phyloP scores from a whole-genome alignment of 1,140 invertebrate genomes.

The Steinernema khuongi region DNA sequence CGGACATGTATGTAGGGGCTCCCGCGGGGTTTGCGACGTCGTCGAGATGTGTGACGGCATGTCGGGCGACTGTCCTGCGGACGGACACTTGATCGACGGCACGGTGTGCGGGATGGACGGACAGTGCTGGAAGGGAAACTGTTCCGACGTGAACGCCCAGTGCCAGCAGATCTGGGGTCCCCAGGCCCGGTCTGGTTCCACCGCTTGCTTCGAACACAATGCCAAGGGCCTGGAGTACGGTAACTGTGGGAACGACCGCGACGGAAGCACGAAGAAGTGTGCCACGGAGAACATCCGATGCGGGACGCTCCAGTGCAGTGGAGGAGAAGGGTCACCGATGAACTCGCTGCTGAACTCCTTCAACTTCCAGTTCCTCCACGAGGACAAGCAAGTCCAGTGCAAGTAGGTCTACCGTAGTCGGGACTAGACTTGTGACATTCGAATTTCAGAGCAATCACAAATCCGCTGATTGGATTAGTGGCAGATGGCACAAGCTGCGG shows the following conservation, averaged over 20 bases:
- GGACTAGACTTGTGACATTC: background rate
- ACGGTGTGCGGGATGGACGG: conserved; percentile 54
- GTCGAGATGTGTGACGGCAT: conserved; percentile 55
- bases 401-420: conserved; percentile 40
- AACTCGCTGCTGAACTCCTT: conserved; percentile 46
- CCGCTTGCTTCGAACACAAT: conserved; percentile 50
- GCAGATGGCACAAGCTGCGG: conserved; percentile 51
- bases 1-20: conserved; percentile 47
- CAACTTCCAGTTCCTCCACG: conserved; percentile 52
- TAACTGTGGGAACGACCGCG: conserved; percentile 46
- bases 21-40: conserved; percentile 51
- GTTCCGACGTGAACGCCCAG: conserved; percentile 49
- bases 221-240: conserved; percentile 56
- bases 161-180: conserved; percentile 51
- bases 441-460: conserved; percentile 37
- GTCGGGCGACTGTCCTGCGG: conserved; percentile 53
- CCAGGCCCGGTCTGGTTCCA: conserved; percentile 44
- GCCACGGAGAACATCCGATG: conserved; percentile 43
- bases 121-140: conserved; percentile 57
- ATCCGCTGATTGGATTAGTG: conserved; percentile 38
- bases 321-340: conserved; percentile 40
- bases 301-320: conserved; percentile 49
- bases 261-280: conserved; percentile 43
- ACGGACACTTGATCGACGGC: conserved; percentile 56
- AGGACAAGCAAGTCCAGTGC: conserved; percentile 51